Evolutionary conservation across 1,140 invertebrate species (phyloP), one percentile per base, ranked within the genome.

Genomic region (Cherax quadricarinatus): DNA sequence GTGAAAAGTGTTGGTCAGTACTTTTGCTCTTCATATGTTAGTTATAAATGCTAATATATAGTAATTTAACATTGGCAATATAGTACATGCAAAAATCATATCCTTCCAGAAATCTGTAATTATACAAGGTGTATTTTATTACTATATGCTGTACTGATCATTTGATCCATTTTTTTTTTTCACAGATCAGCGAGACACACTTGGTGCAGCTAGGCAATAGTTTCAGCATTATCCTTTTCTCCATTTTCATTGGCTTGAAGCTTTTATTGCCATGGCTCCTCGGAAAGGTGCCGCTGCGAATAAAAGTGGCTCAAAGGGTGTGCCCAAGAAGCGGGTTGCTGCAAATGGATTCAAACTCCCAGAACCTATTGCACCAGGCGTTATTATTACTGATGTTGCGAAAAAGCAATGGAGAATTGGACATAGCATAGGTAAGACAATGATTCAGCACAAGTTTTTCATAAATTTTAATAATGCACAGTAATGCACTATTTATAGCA

Each of bases 401-500:
- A 97, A 97, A 89, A 98, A 97, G 94, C 96, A 97, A 95, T 99
- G 98, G 98, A 97, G 96, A 94, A 95, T 99, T 78, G 98, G 98
- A 5, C 96, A 97, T 94, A 96, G 97, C 14, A 97, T 99, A 94
- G 98, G 98, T 93, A 16, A 93, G 90, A 57, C 9, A 57, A 57
- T 57, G 53, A 10, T 57, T 14, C 53, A 30, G 30, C 24, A n/a
- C 10, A 30, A 30, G 21, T 80, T 16, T 86, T 80, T 7, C 0
- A 90, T 41, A 73, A 7, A 66, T n/a, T 57, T 2, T 78, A 41
- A 41, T 41, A 41, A 41, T 1, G 2, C 30, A 41, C 30, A 41
- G 30, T 41, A 41, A 41, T 48, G 30, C 30, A 80, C 7, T 41
- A 70, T 30, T 10, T 51, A 1, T 75, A n/a, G 6, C 30, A 41